Evolutionary conservation across 2,797 vertebrate genomes (phyloP).

Genomic region (Anableps anableps): DNA sequence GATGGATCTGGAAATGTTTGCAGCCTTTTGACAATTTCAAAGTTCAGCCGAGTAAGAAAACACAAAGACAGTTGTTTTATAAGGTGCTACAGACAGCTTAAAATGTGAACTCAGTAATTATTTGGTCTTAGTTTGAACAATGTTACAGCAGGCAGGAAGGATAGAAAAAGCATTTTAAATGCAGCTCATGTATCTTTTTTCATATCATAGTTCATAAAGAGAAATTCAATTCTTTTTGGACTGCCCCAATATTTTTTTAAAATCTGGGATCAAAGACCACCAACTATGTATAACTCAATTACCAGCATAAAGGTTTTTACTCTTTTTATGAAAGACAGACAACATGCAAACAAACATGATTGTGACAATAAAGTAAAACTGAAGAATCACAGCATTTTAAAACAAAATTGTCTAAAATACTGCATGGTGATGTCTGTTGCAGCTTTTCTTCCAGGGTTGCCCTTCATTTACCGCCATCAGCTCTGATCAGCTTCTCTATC

Average conservation of each 20-base stretch:
- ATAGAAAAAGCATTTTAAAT: background rate
- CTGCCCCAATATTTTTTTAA: no score
- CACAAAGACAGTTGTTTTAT: background rate
- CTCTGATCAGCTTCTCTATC: background rate
- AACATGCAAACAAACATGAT: background rate
- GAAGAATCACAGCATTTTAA: background rate
- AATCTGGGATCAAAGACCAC: background rate
- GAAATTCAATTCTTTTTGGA: background rate
- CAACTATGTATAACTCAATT: background rate
- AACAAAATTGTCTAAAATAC: background rate
- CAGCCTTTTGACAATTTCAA: background rate
- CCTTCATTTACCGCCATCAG: background rate
- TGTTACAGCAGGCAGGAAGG: no score
- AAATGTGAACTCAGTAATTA: background rate
- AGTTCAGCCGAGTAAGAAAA: background rate
- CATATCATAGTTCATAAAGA: background rate
- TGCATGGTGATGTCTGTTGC: constrained; percentile 8
- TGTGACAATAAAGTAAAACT: background rate
- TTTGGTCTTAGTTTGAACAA: background rate
- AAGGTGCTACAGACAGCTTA: background rate
- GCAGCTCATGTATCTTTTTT: background rate
- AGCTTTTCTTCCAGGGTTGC: background rate
- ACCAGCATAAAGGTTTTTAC: background rate
- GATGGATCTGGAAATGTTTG: background rate
- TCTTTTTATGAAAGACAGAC: background rate